phyloP scores from a whole-genome alignment of 2,797 vertebrate species.

The Macropodus opercularis region DNA sequence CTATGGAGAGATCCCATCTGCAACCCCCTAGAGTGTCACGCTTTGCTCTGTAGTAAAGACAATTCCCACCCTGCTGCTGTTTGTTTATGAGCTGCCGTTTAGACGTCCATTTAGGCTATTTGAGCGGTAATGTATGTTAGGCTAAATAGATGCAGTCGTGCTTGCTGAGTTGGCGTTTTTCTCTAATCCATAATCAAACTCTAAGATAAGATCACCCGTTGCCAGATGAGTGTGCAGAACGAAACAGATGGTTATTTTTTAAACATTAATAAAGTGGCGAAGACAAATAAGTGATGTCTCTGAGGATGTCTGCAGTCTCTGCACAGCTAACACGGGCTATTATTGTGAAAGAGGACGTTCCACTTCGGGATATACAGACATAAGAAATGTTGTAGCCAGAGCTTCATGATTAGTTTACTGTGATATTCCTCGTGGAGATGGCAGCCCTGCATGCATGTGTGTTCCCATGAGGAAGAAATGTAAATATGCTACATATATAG shows the following conservation, averaged over 20 bases:
- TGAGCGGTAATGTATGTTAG: slow-evolving; percentile 74
- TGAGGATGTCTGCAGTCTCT: slow-evolving; percentile 59
- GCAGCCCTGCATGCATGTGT: slow-evolving; percentile 53
- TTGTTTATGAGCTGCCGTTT: slow-evolving; percentile 80
- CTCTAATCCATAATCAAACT: slow-evolving; percentile 60
- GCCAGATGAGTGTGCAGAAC: slow-evolving; percentile 42
- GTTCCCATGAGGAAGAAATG: slow-evolving; percentile 76
- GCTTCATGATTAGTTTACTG: slow-evolving; percentile 72
- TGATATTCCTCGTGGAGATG: slow-evolving; percentile 71
- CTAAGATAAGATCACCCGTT: slow-evolving; percentile 41
- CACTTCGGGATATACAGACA: slow-evolving; percentile 59
- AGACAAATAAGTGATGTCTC: slow-evolving; percentile 65
- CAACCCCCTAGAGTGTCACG: slow-evolving; percentile 75
- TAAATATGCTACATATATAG: slow-evolving; percentile 80
- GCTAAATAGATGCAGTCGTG: slow-evolving; percentile 72
- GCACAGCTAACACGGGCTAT: slow-evolving; percentile 63
- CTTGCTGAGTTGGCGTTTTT: slow-evolving; percentile 62
- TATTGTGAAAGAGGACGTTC: slow-evolving; percentile 60
- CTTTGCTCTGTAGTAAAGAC: slow-evolving; percentile 65
- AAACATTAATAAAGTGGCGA: slow-evolving; percentile 59
- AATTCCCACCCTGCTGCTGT: slow-evolving; percentile 80
- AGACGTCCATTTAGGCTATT: slow-evolving; percentile 78
- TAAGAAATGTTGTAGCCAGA: slow-evolving; percentile 68
- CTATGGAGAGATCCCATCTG: slow-evolving; percentile 76
- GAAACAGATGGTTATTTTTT: slow-evolving; percentile 37